phyloP scores from a whole-genome alignment of 2,888 invertebrate species.

The Scaptomyza cyrtandrae region DNA sequence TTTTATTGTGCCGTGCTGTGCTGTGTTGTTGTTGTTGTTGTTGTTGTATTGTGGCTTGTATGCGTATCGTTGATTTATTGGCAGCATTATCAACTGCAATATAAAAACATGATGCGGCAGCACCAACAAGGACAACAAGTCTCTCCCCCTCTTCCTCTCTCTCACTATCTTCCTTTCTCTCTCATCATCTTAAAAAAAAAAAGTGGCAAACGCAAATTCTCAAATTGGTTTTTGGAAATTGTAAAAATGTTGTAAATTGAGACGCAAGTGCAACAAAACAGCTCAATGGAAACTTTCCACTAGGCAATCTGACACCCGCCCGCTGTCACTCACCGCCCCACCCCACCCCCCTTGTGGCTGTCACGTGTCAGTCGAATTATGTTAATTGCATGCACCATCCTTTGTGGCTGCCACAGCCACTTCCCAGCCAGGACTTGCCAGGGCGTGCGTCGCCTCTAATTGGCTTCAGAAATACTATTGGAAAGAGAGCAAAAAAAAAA shows the following conservation, averaged over 20 bases:
- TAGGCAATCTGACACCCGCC: conserved; percentile 63
- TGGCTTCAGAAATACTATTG: conserved; percentile 77
- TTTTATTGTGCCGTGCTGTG: conserved; percentile 50
- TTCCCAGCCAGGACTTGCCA: conserved; percentile 11
- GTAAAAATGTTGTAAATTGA: conserved; percentile 78
- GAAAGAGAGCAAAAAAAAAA: conserved; percentile 16
- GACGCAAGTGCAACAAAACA: conserved; percentile 63
- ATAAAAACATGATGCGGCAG: conserved; percentile 80
- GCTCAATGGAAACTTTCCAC: conserved; percentile 10
- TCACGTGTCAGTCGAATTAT: conserved; percentile 85
- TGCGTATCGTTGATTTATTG: conserved; percentile 82
- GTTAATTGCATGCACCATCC: conserved; percentile 82
- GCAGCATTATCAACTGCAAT: conserved; percentile 81
- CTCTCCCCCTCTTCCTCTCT: neutral
- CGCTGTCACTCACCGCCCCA: neutral
- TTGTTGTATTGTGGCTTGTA: conserved; percentile 57
- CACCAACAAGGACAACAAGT: neutral
- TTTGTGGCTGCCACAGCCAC: conserved; percentile 63
- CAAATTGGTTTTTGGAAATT: conserved; percentile 61
- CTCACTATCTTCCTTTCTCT: neutral
- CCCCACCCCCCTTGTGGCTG: conserved; percentile 43
- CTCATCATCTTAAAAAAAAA: conserved; percentile 46
- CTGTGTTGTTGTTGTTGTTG: conserved; percentile 14
- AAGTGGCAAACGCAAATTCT: conserved; percentile 72
- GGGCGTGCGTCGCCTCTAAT: conserved; percentile 68